Conservation (phyloP, 2,888 invertebrate species). For the Agrochola litura region DNA sequence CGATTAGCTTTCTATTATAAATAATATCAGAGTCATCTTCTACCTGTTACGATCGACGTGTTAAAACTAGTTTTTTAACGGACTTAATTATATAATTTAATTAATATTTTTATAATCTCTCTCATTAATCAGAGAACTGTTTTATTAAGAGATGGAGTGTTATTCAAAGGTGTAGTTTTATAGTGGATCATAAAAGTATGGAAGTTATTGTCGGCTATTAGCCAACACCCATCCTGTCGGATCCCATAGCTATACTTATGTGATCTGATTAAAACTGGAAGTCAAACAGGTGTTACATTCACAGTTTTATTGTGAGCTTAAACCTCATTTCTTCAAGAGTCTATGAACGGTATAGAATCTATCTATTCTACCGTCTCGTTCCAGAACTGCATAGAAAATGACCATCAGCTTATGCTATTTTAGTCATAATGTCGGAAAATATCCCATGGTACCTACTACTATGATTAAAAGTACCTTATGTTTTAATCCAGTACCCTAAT, state of each 20-base stretch:
- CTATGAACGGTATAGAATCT: background rate
- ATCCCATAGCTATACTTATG: background rate
- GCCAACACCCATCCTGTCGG: constrained; percentile 27
- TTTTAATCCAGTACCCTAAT: too few relatives aligned
- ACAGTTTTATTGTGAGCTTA: constrained; percentile 21
- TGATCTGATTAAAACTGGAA: constrained; percentile 23
- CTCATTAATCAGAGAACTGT: constrained; percentile 31
- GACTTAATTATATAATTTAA: constrained; percentile 58
- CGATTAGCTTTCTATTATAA: constrained; percentile 67
- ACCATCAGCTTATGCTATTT: background rate
- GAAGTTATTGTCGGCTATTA: constrained; percentile 8
- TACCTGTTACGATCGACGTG: constrained; percentile 24
- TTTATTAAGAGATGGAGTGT: constrained; percentile 10
- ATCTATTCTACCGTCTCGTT: background rate
- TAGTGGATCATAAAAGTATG: constrained; percentile 35
- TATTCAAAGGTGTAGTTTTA: constrained; percentile 19
- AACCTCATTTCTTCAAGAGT: background rate
- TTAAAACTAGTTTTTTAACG: constrained; percentile 45
- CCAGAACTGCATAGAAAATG: constrained; percentile 20
- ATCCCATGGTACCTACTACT: too few relatives aligned
- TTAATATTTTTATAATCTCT: constrained; percentile 49
- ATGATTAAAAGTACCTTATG: too few relatives aligned
- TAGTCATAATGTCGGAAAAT: background rate
- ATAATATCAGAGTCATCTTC: constrained; percentile 49
- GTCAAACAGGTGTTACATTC: constrained; percentile 7